phyloP scores from a whole-genome alignment of 2,888 invertebrate species.

The Hirudinaria manillensis region DNA sequence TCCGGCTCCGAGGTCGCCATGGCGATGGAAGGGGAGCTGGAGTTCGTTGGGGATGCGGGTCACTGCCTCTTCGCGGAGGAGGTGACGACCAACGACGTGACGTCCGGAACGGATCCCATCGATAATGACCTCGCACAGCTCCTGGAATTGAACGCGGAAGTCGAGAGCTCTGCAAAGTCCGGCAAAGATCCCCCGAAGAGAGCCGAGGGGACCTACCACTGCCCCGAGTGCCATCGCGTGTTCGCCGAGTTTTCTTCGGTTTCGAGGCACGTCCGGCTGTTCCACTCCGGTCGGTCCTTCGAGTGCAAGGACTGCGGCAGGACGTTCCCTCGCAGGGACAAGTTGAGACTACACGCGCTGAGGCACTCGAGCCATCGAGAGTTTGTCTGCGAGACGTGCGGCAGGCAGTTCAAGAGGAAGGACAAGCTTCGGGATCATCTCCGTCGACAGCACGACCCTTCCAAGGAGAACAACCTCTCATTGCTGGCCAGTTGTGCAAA shows the following conservation, averaged over 20 bases:
- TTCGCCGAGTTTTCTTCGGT: conserved; percentile 67
- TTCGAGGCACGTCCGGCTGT: conserved; percentile 67
- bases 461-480: conserved; percentile 22
- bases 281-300: conserved; percentile 67
- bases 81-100: not conserved
- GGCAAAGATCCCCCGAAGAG: not conserved
- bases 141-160: not conserved
- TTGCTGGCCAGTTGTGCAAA: too few relatives aligned
- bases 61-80: not conserved
- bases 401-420: conserved; percentile 71
- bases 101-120: not conserved
- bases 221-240: conserved; percentile 65
- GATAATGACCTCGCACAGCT: not conserved
- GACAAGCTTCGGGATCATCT: conserved; percentile 65
- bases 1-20: too few relatives aligned
- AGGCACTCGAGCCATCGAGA: conserved; percentile 65
- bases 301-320: conserved; percentile 63
- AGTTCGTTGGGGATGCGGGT: not conserved
- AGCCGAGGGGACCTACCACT: conserved; percentile 62
- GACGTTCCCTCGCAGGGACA: conserved; percentile 65
- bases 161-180: not conserved
- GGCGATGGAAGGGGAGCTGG: not conserved
- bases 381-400: conserved; percentile 71
- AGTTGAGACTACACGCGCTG: conserved; percentile 67
- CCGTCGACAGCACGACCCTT: conserved; percentile 54